Evolutionary conservation across 1,140 invertebrate genomes (phyloP).

Genomic region (Argopecten irradians): DNA sequence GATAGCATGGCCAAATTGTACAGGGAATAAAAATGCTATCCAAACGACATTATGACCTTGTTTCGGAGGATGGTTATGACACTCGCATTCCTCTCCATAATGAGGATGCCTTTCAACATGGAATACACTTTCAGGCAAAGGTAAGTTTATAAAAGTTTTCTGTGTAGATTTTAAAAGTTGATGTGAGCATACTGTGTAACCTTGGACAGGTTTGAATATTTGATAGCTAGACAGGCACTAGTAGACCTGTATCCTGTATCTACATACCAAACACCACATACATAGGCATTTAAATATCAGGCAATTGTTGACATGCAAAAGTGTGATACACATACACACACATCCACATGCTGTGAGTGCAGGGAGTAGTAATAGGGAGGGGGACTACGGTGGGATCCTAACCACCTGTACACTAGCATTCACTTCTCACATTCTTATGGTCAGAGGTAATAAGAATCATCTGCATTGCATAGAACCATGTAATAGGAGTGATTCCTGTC

Average conservation of each 20-base stretch:
- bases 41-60: constrained; percentile 87
- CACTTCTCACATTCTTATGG: too few species aligned
- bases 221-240: background rate
- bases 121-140: constrained; percentile 98
- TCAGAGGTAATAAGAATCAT: too few species aligned
- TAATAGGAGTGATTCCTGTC: too few species aligned
- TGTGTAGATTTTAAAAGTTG: background rate
- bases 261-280: background rate
- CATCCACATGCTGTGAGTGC: background rate
- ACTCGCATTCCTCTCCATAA: constrained; percentile 94
- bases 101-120: constrained; percentile 97
- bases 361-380: background rate
- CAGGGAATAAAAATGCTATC: constrained; percentile 61
- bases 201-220: background rate
- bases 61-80: constrained; percentile 96
- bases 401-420: background rate
- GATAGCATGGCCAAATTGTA: background rate
- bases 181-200: background rate
- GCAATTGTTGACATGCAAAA: background rate
- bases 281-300: background rate
- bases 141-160: constrained; percentile 79
- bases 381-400: background rate
- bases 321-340: background rate
- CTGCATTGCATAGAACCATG: too few species aligned
- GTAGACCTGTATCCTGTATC: background rate